Conservation (phyloP, 2,113 vertebrate genomes). For the Irena cyanogastra region DNA sequence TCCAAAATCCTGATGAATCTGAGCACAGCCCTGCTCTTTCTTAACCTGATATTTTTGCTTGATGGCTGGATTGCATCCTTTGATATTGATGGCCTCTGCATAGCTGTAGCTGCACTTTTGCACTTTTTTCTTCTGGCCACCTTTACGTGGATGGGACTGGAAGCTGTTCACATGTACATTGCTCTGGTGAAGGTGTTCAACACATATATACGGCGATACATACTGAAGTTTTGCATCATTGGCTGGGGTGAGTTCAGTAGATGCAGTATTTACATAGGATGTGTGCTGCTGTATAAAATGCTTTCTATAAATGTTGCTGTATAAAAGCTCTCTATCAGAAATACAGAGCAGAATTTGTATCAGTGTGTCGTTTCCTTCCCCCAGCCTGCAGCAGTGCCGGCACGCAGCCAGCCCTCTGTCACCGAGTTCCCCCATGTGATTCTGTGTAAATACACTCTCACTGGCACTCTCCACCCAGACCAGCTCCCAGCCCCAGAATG, state of each 20-base stretch:
- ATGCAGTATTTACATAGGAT: neutral
- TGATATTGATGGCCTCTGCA: constrained; percentile 76
- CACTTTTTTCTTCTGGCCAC: constrained; percentile 94
- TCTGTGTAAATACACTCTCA: neutral
- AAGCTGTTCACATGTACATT: constrained; percentile 98
- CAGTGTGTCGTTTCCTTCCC: neutral
- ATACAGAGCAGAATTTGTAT: neutral
- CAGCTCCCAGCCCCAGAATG: neutral
- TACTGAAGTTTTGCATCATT: constrained; percentile 94
- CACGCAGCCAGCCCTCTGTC: neutral
- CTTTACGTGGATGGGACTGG: constrained; percentile 98
- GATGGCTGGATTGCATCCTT: constrained; percentile 90
- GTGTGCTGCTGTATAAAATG: neutral
- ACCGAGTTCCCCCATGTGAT: fast-evolving
- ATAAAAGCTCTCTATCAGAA: neutral
- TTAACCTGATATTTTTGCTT: constrained; percentile 90
- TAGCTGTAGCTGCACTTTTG: constrained; percentile 79
- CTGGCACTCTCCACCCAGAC: neutral
- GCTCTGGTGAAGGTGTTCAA: constrained; percentile 98
- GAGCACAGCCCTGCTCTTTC: constrained; percentile 87
- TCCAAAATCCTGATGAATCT: constrained; percentile 99
- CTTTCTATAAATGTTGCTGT: neutral
- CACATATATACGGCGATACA: constrained; percentile 93
- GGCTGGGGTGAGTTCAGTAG: constrained; percentile 87
- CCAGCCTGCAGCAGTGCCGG: fast-evolving